phyloP scores from a whole-genome alignment of 2,797 vertebrate genomes.

The Poecilia picta region DNA sequence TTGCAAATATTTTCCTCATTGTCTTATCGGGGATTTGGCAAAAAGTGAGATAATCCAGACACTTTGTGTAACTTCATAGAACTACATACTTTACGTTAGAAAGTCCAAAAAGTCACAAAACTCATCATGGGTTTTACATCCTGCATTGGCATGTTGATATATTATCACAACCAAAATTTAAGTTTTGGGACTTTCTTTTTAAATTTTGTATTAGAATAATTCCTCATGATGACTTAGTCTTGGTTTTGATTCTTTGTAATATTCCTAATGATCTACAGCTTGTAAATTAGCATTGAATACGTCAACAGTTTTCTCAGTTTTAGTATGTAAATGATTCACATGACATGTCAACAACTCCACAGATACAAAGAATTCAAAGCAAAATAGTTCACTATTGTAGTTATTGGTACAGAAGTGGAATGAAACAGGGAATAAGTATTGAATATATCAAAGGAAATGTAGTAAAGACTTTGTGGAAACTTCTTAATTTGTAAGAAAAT shows the following conservation, averaged over 20 bases:
- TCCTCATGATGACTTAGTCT: too few relatives aligned
- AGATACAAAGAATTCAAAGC: too few relatives aligned
- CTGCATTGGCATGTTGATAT: background rate
- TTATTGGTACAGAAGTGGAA: too few relatives aligned
- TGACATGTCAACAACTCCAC: too few relatives aligned
- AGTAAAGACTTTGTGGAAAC: background rate
- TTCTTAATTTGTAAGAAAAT: background rate
- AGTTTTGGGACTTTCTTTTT: background rate
- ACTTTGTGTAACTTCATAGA: too few relatives aligned
- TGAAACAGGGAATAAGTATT: too few relatives aligned
- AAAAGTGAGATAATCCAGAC: too few relatives aligned
- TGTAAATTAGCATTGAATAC: too few relatives aligned
- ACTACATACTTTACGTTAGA: background rate
- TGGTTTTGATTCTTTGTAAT: background rate
- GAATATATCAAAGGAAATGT: too few relatives aligned
- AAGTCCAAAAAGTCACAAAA: background rate
- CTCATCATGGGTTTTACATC: background rate
- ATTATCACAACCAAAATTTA: background rate
- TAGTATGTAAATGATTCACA: background rate
- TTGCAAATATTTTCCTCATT: too few relatives aligned
- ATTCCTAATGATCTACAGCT: background rate
- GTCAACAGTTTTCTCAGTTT: background rate
- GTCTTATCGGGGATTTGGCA: too few relatives aligned
- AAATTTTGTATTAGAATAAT: background rate
- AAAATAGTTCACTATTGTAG: too few relatives aligned